Conservation (phyloP, 2,888 invertebrate genomes). For the Ophioninae sp. region DNA sequence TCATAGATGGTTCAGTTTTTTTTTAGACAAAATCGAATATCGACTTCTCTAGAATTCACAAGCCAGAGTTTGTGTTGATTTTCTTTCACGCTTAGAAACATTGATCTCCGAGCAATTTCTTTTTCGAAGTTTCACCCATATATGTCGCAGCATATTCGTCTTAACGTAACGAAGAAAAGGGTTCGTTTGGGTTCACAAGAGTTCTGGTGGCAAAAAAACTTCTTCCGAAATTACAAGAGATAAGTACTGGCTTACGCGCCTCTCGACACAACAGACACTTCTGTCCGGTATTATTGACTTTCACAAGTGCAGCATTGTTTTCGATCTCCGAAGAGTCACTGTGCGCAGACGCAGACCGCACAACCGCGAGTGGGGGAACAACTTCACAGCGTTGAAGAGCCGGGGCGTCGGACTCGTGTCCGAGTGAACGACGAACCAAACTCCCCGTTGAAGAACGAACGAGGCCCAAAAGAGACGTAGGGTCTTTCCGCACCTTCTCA, state of each 20-base stretch:
- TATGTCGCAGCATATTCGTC: too few species aligned
- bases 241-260: slow-evolving; percentile 70
- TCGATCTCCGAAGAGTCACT: slow-evolving; percentile 70
- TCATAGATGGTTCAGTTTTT: too few species aligned
- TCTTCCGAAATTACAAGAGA: slow-evolving; percentile 15
- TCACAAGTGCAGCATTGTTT: slow-evolving; percentile 71
- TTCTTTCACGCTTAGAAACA: too few species aligned
- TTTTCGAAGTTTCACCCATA: too few species aligned
- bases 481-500: slow-evolving; percentile 70
- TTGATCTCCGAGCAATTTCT: too few species aligned
- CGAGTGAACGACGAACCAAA: slow-evolving; percentile 9
- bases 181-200: too few species aligned
- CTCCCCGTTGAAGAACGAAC: slow-evolving; percentile 33
- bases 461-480: slow-evolving; percentile 24
- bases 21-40: too few species aligned
- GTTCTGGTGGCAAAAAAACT: too few species aligned
- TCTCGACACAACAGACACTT: slow-evolving; percentile 73
- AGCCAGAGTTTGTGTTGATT: too few species aligned
- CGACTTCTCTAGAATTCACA: too few species aligned
- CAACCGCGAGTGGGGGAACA: slow-evolving; percentile 42
- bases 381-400: slow-evolving; percentile 42
- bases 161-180: too few species aligned
- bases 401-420: slow-evolving; percentile 15
- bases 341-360: slow-evolving; percentile 57
- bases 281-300: slow-evolving; percentile 74